phyloP scores from a whole-genome alignment of 1,140 invertebrate species.

The Physella acuta region DNA sequence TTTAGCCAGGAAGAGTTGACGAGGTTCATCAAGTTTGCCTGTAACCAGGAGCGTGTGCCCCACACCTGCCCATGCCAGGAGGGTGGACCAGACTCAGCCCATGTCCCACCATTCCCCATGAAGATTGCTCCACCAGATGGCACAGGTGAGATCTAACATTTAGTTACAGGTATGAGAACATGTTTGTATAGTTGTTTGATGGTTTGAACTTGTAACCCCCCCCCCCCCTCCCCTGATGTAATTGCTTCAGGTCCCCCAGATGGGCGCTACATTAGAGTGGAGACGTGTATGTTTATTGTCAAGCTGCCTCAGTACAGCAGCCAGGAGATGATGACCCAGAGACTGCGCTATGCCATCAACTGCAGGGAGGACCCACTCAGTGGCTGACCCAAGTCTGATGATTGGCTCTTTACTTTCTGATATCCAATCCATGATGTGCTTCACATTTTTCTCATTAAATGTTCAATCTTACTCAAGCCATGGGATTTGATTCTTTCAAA shows the following conservation, averaged over 20 bases:
- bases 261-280: conserved; percentile 54
- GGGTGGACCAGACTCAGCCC: conserved; percentile 49
- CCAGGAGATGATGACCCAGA: conserved; percentile 55
- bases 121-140: conserved; percentile 61
- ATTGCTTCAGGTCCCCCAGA: conserved; percentile 47
- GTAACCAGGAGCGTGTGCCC: conserved; percentile 59
- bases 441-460: too few species aligned
- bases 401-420: neutral
- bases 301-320: conserved; percentile 59
- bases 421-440: too few species aligned
- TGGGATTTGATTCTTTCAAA: too few species aligned
- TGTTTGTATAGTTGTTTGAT: neutral
- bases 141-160: conserved; percentile 37
- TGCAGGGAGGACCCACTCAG: conserved; percentile 59
- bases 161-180: neutral
- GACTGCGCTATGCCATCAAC: conserved; percentile 57
- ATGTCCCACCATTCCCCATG: conserved; percentile 61
- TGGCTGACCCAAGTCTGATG: too few species aligned
- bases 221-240: too few species aligned
- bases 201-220: neutral
- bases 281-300: conserved; percentile 62
- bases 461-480: too few species aligned
- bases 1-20: conserved; percentile 57
- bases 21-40: conserved; percentile 61
- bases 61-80: conserved; percentile 56